These are phyloP conservation scores for Bubalus kerabau DNA, from an alignment of 2,113 vertebrate species.

Conservation along the genomic window DNA sequence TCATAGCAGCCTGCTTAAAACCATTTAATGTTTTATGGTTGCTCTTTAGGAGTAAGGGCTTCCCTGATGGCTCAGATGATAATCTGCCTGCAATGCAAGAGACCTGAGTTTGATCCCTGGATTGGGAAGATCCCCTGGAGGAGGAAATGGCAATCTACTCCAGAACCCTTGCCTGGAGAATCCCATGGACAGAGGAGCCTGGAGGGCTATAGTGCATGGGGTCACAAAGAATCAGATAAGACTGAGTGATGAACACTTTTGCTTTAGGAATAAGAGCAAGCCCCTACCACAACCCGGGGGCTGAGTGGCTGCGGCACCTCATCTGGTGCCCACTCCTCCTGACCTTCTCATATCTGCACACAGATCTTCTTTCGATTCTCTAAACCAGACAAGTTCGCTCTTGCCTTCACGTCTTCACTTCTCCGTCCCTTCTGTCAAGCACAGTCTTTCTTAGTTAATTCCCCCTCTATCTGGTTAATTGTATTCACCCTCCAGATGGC, in stretches of 20 bases:
- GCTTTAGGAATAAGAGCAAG: background rate
- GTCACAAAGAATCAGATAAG: background rate
- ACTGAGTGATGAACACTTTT: background rate
- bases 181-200: background rate
- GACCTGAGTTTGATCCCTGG: background rate
- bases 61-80: background rate
- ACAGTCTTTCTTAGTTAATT: background rate
- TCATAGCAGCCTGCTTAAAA: background rate
- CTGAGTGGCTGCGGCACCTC: background rate
- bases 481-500: background rate
- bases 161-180: background rate
- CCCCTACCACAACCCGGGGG: background rate
- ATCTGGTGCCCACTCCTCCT: background rate
- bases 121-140: background rate
- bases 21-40: background rate
- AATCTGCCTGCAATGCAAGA: background rate
- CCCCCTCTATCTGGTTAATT: background rate
- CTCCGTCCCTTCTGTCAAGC: background rate
- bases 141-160: background rate
- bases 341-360: too few species aligned
- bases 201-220: background rate
- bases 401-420: background rate
- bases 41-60: background rate
- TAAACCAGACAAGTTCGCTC: background rate
- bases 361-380: background rate